phyloP scores from a whole-genome alignment of 92 coral and sea anemone species.

The Paragorgia papillata region DNA sequence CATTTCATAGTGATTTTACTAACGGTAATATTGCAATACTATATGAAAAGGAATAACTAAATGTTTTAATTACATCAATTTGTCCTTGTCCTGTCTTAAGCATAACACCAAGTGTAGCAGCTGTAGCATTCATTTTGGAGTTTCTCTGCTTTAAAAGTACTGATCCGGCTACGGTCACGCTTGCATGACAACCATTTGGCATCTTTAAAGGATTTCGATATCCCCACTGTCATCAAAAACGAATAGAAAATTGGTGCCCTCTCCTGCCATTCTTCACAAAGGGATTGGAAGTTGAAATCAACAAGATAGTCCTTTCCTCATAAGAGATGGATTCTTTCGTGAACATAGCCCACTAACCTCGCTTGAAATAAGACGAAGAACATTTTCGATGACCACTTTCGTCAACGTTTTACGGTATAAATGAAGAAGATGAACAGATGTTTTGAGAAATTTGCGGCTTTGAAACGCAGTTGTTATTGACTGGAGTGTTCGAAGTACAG shows the following conservation, averaged over 20 bases:
- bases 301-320: constrained; percentile 36
- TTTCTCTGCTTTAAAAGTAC: constrained; percentile 70
- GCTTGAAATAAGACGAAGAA: constrained; percentile 38
- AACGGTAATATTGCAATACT: too few species aligned
- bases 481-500: too few species aligned
- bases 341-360: constrained; percentile 61
- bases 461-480: too few species aligned
- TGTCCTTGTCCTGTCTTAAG: constrained; percentile 62
- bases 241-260: constrained; percentile 56
- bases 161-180: constrained; percentile 65
- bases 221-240: constrained; percentile 36
- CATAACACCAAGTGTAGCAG: constrained; percentile 52
- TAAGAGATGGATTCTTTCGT: constrained; percentile 55
- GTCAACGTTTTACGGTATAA: constrained; percentile 39
- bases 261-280: constrained; percentile 57
- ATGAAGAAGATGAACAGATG: too few species aligned
- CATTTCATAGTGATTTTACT: too few species aligned
- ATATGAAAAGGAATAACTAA: too few species aligned
- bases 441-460: too few species aligned
- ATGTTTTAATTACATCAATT: constrained; percentile 56
- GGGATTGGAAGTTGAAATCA: constrained; percentile 44
- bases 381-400: constrained; percentile 51
- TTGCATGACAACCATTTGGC: constrained; percentile 56
- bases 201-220: not conserved
- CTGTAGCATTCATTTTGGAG: constrained; percentile 67